Evolutionary conservation across 2,113 vertebrate genomes (phyloP), one percentile per base, ranked within the genome.

Genomic region (Aegithalos caudatus): DNA sequence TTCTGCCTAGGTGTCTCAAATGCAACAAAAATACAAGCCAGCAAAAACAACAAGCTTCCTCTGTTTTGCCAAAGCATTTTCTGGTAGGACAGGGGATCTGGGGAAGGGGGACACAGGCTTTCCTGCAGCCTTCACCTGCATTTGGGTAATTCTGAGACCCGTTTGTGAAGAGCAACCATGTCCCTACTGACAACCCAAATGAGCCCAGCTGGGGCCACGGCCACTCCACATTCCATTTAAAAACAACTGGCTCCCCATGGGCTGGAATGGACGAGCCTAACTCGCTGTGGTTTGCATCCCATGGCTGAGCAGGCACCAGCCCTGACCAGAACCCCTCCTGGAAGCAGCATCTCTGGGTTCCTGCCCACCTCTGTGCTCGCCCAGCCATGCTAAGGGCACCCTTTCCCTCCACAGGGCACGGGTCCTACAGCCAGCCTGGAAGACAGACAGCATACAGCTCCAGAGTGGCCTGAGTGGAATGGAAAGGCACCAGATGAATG

Each of bases 331-430:
- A n/a, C 21, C 5, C 20, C 23, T 70, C 20, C 35, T 71, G 61
- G 73, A 28, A 35, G 14, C 0, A 22, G 24, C 29, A 28, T n/a
- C 40, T 25, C 29, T 33, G 57, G 16, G 25, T 7, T 21, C 21
- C 12, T 27, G 25, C n/a, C 80, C 38, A 20, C 0, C 0, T 9
- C 20, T 20, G 22, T 0, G 0, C 47, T 76, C 1, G 0, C 23
- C 5, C 14, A 71, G 42, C 66, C 11, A 3, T 57, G 45, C 40
- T 37, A 10, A 37, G 44, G 80, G 8, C 38, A 56, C 28, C 35
- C 24, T 37, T 56, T 40, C 33, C 24, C 25, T 9, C 2, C 23
- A 8, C 11, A 19, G 24, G 45, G 7, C 37, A 88, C 0, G 1
- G 4, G 38, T n/a, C 35, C 22, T 28, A 11, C 24, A 31, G 11